Base-by-base conservation (phyloP, 2,888 invertebrate genomes). In the Notodonta dromedarius region DNA sequence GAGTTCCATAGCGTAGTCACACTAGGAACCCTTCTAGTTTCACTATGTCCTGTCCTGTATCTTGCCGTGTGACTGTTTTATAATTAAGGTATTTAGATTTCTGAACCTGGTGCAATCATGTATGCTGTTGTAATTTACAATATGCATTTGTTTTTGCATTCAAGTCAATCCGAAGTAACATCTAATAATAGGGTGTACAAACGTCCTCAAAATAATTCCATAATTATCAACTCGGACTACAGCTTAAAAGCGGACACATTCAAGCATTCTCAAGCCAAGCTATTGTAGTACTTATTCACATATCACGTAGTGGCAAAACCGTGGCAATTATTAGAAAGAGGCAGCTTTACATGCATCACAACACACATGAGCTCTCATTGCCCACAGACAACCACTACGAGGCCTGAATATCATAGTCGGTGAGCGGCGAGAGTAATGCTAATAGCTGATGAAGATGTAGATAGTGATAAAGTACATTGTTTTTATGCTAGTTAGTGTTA, bases 251-350 rank as follows among this genome's bases (percentile, higher is more conserved):
- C 11, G 46, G 24, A 24, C 46, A n/a, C 46, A n/a, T n/a, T 46
- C 5, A 46, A n/a, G n/a, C n/a, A n/a, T n/a, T 5, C 5, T 6
- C 46, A n/a, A 13, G 46, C 46, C 44, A 42, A 42, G 42, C 42
- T 42, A 46, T 46, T 46, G 5, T 46, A 46, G 46, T n/a, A 46
- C 46, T 46, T 50, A 50, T 50, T 2, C 6, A 50, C 50, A 16
- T 16, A 57, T 24, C 14, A 57, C 46, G 48, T 58, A 58, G 69
- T 63, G 61, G 66, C 61, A 67, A 50, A 46, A 60, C 59, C 62
- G 16, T 66, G 48, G 57, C 59, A 67, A 76, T 68, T 66, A 71
- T 67, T 35, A 59, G 57, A 68, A 69, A 64, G 67, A 62, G 57
- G 52, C 50, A 50, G 16, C 57, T 66, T 62, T 56, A 56, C 39